Percentiles rank a stretch among this genome's conserved stretches.
phyloP scores from a whole-genome alignment of 2,888 invertebrate species.

The Cantharis lateralis region DNA sequence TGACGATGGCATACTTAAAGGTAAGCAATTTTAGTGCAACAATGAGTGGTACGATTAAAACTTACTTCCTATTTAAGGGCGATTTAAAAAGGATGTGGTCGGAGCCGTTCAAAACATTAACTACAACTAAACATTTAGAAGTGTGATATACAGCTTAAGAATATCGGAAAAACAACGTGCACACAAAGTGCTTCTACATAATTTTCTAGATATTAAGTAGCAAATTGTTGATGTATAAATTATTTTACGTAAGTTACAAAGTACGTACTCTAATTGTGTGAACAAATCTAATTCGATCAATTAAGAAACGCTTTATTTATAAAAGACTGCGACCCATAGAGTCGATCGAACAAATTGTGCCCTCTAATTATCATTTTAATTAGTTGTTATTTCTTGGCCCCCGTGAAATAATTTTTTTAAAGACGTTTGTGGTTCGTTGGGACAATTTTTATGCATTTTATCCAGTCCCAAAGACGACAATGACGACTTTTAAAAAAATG shows the following conservation, averaged over 20 bases:
- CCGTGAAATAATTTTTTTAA: neutral
- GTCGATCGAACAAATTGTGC: constrained; percentile 10
- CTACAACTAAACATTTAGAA: constrained; percentile 80
- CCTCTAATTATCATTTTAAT: constrained; percentile 2
- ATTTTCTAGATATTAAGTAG: constrained; percentile 20
- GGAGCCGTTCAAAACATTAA: constrained; percentile 88
- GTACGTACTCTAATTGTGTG: constrained; percentile 16
- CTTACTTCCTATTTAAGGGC: constrained; percentile 66
- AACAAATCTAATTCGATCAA: constrained; percentile 5
- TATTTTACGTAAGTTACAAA: constrained; percentile 28
- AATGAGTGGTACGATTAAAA: neutral
- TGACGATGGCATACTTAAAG: constrained; percentile 98
- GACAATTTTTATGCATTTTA: neutral
- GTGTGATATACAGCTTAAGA: constrained; percentile 63
- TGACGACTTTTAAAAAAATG: neutral
- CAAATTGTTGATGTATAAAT: constrained; percentile 31
- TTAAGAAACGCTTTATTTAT: constrained; percentile 11
- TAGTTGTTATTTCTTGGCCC: neutral
- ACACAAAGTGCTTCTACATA: constrained; percentile 17
- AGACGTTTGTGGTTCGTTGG: neutral
- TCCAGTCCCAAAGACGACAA: neutral
- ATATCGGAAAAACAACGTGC: constrained; percentile 5
- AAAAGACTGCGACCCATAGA: constrained; percentile 10
- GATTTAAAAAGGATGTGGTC: constrained; percentile 98
- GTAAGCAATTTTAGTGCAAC: constrained; percentile 71